Evolutionary conservation across 2,113 vertebrate species (phyloP).

Genomic region (Taxidea taxus): DNA sequence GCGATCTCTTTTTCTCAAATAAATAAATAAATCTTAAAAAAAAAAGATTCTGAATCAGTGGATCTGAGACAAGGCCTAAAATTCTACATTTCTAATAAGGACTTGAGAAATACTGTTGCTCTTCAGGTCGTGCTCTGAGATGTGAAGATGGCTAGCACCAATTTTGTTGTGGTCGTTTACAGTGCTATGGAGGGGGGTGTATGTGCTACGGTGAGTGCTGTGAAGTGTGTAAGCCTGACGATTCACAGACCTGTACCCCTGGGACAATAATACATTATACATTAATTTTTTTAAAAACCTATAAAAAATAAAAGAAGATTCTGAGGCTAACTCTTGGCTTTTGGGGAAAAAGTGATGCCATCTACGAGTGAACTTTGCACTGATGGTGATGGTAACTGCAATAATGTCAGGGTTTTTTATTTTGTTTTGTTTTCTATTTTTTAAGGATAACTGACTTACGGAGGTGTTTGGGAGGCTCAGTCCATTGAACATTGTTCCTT

Average conservation of each 20-base stretch:
- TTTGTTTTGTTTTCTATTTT: not conserved
- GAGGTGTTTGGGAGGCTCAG: no score
- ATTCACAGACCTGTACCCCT: no score
- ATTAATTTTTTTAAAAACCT: no score
- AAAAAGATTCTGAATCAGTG: not conserved
- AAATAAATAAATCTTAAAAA: not conserved
- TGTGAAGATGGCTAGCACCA: rapidly evolving
- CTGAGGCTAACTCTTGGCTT: not conserved
- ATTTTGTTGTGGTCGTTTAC: not conserved
- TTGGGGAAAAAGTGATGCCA: not conserved
- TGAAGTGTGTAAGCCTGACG: no score
- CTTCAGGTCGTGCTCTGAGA: not conserved
- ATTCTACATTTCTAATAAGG: not conserved
- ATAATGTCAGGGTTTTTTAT: not conserved
- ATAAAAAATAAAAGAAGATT: not conserved
- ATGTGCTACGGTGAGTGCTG: no score
- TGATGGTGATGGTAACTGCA: not conserved
- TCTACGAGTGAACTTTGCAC: not conserved
- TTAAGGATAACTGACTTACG: not conserved
- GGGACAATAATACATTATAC: no score
- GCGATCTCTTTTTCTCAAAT: not conserved
- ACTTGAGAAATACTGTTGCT: not conserved
- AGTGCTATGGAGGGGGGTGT: no score
- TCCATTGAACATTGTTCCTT: no score
- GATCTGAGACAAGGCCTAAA: not conserved